phyloP scores from a whole-genome alignment of 2,113 vertebrate species.

The Semnornis frantzii region DNA sequence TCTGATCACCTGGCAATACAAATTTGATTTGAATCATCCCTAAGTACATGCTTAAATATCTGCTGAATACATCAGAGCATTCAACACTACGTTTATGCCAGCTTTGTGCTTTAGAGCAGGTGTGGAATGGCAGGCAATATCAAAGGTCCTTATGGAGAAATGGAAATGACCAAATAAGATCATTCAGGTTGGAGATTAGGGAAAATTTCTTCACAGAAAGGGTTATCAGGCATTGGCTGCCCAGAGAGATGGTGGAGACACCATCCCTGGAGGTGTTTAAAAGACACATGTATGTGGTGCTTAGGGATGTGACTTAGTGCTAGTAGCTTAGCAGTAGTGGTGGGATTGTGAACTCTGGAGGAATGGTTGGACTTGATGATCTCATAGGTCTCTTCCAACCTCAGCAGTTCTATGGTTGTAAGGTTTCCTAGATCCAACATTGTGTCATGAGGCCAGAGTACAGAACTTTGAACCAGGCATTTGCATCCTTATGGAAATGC shows the following conservation, averaged over 20 bases:
- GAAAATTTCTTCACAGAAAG: no score
- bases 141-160: background rate
- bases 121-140: background rate
- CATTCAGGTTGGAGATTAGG: background rate
- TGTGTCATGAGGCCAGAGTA: background rate
- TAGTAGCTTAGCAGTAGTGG: no score
- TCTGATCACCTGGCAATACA: background rate
- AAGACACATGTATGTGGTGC: no score
- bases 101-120: background rate
- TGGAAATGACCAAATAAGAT: background rate
- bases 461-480: background rate
- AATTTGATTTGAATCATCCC: background rate
- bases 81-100: background rate
- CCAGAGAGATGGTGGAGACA: no score
- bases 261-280: no score
- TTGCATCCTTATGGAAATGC: background rate
- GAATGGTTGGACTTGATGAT: no score
- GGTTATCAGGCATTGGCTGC: no score
- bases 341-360: no score
- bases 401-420: no score
- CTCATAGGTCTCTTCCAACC: no score
- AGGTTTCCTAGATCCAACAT: background rate
- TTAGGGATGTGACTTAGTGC: no score
- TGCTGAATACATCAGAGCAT: background rate
- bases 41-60: background rate